Conservation (phyloP, 2,113 vertebrate genomes). For the Petrocephalus zakoni region DNA sequence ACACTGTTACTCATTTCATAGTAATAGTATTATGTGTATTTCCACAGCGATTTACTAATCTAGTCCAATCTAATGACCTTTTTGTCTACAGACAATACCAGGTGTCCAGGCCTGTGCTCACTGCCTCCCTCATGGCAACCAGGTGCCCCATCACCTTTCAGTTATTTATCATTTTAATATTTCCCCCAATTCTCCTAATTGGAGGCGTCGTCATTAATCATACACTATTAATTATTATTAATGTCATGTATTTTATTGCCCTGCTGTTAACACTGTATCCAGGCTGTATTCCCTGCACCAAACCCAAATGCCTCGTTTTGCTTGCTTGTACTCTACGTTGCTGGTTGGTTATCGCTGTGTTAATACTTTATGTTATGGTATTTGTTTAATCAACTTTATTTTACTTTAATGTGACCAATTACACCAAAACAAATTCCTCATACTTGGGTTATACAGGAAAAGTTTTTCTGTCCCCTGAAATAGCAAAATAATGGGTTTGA, state of each 20-base stretch:
- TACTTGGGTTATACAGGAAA: too few relatives aligned
- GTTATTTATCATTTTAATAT: not conserved
- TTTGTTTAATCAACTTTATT: too few relatives aligned
- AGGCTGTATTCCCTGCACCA: not conserved
- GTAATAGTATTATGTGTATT: not conserved
- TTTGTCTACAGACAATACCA: not conserved
- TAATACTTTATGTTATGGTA: too few relatives aligned
- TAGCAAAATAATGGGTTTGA: too few relatives aligned
- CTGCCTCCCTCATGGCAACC: not conserved
- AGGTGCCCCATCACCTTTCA: not conserved
- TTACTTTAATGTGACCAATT: too few relatives aligned
- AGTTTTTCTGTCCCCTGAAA: too few relatives aligned
- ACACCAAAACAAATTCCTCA: too few relatives aligned
- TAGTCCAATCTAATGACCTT: not conserved
- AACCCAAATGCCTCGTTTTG: too few relatives aligned
- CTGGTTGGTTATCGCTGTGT: too few relatives aligned
- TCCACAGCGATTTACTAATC: not conserved
- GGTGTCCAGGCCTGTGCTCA: too few relatives aligned
- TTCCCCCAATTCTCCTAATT: not conserved
- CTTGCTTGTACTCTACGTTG: too few relatives aligned
- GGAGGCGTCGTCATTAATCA: not conserved
- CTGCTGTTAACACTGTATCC: not conserved
- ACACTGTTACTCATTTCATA: not conserved
- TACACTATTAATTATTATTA: not conserved
- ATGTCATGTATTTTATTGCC: not conserved